Evolutionary conservation across 2,797 vertebrate species (phyloP).

Genomic region (Streptopelia turtur): DNA sequence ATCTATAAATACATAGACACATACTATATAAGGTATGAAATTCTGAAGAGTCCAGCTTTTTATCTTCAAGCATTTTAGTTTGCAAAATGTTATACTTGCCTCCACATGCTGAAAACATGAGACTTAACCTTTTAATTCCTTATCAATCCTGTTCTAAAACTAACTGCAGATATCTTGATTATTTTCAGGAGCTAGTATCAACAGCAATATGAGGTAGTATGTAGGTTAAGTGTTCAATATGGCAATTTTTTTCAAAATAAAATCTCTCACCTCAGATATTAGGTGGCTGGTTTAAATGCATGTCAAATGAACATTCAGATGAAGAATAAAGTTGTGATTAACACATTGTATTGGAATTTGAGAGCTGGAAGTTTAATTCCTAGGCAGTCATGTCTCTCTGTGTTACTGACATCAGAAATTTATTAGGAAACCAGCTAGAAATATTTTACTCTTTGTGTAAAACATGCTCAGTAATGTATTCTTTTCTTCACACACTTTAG

Average conservation of each 20-base stretch:
- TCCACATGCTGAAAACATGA: neutral
- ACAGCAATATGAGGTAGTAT: neutral
- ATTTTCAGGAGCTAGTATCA: neutral
- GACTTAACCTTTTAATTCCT: neutral
- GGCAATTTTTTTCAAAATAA: neutral
- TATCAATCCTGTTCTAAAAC: neutral
- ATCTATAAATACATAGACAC: neutral
- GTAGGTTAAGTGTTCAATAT: neutral
- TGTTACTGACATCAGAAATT: neutral
- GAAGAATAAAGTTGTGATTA: conserved; percentile 19
- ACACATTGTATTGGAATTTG: neutral
- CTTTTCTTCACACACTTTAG: neutral
- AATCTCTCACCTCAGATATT: neutral
- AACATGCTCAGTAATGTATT: neutral
- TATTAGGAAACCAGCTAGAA: neutral
- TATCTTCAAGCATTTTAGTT: neutral
- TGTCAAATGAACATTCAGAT: neutral
- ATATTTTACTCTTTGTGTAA: neutral
- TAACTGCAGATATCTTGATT: neutral
- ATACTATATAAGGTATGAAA: neutral
- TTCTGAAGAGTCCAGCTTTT: neutral
- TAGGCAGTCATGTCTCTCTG: neutral
- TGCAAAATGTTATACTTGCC: neutral
- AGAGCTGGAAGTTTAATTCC: conserved; percentile 21
- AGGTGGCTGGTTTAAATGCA: neutral